Percentiles rank a stretch among this genome's conserved stretches.
Evolutionary conservation across 2,888 invertebrate genomes (phyloP).

Genomic region (Cryptus viduatorius): DNA sequence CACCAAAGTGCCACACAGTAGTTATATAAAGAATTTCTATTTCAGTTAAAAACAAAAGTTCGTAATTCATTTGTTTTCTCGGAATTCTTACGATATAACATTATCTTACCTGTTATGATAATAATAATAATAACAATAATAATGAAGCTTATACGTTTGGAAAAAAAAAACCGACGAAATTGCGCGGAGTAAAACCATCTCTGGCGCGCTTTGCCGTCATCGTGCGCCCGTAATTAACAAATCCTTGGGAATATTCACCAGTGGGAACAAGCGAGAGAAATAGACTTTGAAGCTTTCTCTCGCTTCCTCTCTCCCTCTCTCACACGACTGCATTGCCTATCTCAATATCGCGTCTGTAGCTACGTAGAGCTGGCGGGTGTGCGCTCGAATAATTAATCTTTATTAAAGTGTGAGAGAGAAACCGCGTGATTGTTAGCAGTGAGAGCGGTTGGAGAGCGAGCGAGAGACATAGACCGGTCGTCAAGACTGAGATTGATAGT

Average conservation of each 20-base stretch:
- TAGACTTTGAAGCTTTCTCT: slow-evolving; percentile 21
- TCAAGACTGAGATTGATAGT: slow-evolving; percentile 68
- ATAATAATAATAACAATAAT: not conserved
- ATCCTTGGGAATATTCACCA: slow-evolving; percentile 44
- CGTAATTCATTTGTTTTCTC: not conserved
- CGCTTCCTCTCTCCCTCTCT: slow-evolving; percentile 5
- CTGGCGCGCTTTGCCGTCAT: slow-evolving; percentile 24
- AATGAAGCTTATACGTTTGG: not conserved
- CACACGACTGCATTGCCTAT: slow-evolving; percentile 56
- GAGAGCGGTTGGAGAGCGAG: slow-evolving; percentile 20
- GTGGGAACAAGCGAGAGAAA: slow-evolving; percentile 18
- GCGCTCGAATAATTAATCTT: slow-evolving; percentile 67
- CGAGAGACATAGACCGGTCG: slow-evolving; percentile 42
- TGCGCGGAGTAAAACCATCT: slow-evolving; percentile 20
- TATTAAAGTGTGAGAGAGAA: slow-evolving; percentile 63
- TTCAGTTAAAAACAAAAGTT: not conserved
- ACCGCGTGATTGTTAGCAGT: slow-evolving; percentile 23
- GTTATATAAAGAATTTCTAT: not conserved
- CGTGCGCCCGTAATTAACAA: slow-evolving; percentile 57
- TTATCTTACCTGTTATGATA: not conserved
- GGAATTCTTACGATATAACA: not conserved
- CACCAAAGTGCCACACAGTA: not conserved
- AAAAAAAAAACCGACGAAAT: not conserved
- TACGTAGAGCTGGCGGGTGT: slow-evolving; percentile 46
- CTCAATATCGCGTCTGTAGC: slow-evolving; percentile 54